Conservation (phyloP, 2,888 invertebrate genomes). For the Biston stratarius region DNA sequence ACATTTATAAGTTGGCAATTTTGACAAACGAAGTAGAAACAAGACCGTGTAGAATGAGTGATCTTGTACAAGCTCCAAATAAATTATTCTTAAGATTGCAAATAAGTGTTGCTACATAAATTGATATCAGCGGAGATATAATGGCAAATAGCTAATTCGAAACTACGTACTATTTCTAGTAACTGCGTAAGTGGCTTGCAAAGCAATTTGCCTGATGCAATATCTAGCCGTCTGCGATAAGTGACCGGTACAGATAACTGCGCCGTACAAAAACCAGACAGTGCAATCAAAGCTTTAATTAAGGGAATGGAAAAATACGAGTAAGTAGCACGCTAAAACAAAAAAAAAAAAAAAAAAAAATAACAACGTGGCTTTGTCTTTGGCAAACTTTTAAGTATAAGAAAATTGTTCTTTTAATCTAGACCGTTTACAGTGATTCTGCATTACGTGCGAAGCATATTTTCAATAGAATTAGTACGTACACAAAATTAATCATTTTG, state of each 20-base stretch:
- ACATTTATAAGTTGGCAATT: too few relatives aligned
- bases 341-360: not conserved
- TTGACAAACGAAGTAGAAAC: too few relatives aligned
- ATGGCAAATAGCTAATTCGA: not conserved
- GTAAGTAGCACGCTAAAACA: not conserved
- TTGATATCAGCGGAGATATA: not conserved
- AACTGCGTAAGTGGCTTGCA: slow-evolving; percentile 7
- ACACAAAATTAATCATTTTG: too few relatives aligned
- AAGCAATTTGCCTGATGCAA: slow-evolving; percentile 63
- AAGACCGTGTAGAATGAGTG: too few relatives aligned
- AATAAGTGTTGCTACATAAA: too few relatives aligned
- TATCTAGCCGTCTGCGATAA: slow-evolving; percentile 55
- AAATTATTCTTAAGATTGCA: too few relatives aligned
- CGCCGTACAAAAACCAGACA: slow-evolving; percentile 17
- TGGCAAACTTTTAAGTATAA: not conserved
- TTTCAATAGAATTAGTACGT: too few relatives aligned
- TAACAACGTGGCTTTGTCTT: not conserved
- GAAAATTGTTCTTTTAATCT: not conserved
- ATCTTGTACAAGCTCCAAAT: too few relatives aligned
- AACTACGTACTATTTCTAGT: slow-evolving; percentile 1
- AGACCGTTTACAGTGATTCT: not conserved
- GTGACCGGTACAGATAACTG: slow-evolving; percentile 51
- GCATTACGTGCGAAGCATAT: too few relatives aligned
- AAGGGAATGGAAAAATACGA: slow-evolving; percentile 7
- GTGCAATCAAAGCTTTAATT: slow-evolving; percentile 8